phyloP scores from a whole-genome alignment of 2,888 invertebrate genomes.

The Parelbella ahira region DNA sequence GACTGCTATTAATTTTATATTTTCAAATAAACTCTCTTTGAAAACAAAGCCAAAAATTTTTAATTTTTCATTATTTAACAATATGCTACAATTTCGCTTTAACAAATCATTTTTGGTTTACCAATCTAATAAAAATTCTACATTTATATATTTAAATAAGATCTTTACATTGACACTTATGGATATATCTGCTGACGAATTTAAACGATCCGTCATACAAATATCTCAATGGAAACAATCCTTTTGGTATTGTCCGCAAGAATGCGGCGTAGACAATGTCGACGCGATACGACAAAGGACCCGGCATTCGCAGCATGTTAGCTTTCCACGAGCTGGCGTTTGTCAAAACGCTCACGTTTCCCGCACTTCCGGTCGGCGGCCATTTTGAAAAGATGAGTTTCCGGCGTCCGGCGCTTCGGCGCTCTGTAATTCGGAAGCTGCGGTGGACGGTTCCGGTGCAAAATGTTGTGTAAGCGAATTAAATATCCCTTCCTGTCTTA shows the following conservation, averaged over 20 bases:
- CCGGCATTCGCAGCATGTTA: slow-evolving; percentile 58
- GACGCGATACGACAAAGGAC: slow-evolving; percentile 37
- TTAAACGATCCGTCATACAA: too few species aligned
- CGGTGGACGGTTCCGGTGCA: slow-evolving; percentile 61
- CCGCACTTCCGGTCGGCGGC: slow-evolving; percentile 67
- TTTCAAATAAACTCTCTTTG: too few species aligned
- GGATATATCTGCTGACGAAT: too few species aligned
- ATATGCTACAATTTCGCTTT: too few species aligned
- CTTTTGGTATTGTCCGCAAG: slow-evolving; percentile 21
- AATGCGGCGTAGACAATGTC: slow-evolving; percentile 26
- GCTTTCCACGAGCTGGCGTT: slow-evolving; percentile 60
- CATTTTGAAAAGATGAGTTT: slow-evolving; percentile 72
- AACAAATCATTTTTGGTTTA: too few species aligned
- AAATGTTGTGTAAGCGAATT: slow-evolving; percentile 75
- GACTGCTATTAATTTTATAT: too few species aligned
- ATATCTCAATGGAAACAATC: slow-evolving; percentile 13
- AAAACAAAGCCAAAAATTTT: too few species aligned
- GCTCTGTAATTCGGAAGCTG: slow-evolving; percentile 60
- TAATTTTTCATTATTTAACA: too few species aligned
- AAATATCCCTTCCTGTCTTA: slow-evolving; percentile 33
- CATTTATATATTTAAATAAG: too few species aligned
- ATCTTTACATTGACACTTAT: too few species aligned
- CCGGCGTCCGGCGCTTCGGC: slow-evolving; percentile 57
- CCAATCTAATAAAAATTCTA: too few species aligned
- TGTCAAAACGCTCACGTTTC: slow-evolving; percentile 78